These are phyloP conservation scores for Himalopsyche tibetana DNA, from an alignment of 2,888 invertebrate species.

Conservation along the genomic window DNA sequence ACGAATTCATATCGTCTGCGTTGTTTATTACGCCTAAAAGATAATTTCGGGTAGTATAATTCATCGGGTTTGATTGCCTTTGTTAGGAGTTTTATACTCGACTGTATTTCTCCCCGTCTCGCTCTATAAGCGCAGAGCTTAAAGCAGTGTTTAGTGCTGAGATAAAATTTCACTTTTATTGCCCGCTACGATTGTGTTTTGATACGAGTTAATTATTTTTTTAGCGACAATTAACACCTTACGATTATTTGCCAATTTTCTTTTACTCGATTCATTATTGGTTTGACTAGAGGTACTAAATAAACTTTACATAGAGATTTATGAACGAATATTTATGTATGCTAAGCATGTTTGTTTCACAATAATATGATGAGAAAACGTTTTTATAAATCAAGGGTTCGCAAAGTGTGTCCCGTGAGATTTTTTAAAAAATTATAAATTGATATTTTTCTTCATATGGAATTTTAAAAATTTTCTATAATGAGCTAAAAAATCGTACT, in stretches of 20 bases:
- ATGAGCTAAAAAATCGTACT: no score
- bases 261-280: background rate
- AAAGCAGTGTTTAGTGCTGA: conserved; percentile 47
- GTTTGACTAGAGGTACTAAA: background rate
- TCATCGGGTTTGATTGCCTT: conserved; percentile 57
- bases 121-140: background rate
- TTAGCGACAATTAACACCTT: conserved; percentile 15
- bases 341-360: no score
- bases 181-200: background rate
- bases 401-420: no score
- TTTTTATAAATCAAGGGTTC: no score
- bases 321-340: no score
- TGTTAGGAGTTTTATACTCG: conserved; percentile 51
- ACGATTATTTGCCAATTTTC: conserved; percentile 6
- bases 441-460: no score
- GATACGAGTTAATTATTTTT: conserved; percentile 25
- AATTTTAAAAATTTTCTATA: no score
- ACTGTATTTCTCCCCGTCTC: background rate
- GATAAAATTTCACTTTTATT: conserved; percentile 26
- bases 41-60: conserved; percentile 59
- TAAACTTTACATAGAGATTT: no score
- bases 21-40: conserved; percentile 57
- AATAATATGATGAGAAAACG: no score
- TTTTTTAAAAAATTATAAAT: no score
- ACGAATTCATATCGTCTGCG: conserved; percentile 60